Conservation (phyloP, 2,113 vertebrate genomes). For the Nansenia antarctica region DNA sequence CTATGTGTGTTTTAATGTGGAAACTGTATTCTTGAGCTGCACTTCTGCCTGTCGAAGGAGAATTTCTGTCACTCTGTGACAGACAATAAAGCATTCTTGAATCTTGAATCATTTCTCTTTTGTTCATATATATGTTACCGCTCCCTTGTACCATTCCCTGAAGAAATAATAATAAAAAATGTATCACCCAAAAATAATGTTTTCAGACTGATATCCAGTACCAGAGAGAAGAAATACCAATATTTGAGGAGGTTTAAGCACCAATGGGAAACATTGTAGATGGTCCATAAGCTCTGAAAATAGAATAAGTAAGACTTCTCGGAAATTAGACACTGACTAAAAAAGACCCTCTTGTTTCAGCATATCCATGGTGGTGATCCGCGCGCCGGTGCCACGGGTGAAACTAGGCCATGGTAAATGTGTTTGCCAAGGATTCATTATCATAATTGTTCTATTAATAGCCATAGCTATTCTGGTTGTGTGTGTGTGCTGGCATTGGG, state of each 20-base stretch:
- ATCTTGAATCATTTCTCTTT: too few relatives aligned
- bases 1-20: too few relatives aligned
- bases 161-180: too few relatives aligned
- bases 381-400: constrained; percentile 39
- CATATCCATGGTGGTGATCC: constrained; percentile 33
- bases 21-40: too few relatives aligned
- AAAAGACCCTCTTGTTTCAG: not conserved
- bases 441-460: constrained; percentile 71
- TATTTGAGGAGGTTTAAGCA: too few relatives aligned
- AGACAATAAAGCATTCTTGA: too few relatives aligned
- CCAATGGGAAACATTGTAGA: not conserved
- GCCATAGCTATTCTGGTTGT: constrained; percentile 50
- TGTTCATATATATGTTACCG: not conserved
- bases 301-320: not conserved
- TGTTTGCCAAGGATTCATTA: constrained; percentile 71
- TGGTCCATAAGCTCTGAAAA: not conserved
- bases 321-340: not conserved
- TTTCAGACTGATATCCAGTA: not conserved
- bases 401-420: constrained; percentile 64
- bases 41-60: too few relatives aligned
- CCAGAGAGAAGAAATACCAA: too few relatives aligned
- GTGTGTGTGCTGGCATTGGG: constrained; percentile 49
- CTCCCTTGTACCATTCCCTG: too few relatives aligned
- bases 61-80: too few relatives aligned
- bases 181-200: too few relatives aligned